These are phyloP conservation scores for Capromys pilorides DNA, from an alignment of 2,797 vertebrate species.

Conservation along the genomic window DNA sequence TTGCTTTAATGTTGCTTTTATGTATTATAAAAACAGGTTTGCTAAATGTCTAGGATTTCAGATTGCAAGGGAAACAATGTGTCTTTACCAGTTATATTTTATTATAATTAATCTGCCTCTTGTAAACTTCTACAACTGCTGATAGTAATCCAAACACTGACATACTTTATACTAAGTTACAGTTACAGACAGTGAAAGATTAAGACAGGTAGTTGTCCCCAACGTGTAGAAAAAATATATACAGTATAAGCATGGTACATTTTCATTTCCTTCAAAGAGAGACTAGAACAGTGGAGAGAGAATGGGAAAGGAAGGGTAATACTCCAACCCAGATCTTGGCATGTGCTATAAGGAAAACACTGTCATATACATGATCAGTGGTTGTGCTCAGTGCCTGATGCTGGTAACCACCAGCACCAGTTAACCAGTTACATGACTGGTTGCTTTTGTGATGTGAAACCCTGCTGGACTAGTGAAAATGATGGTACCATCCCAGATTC, in stretches of 20 bases:
- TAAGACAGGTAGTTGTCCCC: slow-evolving; percentile 17
- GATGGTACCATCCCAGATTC: not conserved
- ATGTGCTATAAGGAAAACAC: not conserved
- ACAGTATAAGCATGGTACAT: not conserved
- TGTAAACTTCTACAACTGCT: slow-evolving; percentile 10
- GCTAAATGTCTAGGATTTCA: slow-evolving; percentile 45
- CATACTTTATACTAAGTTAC: slow-evolving; percentile 14
- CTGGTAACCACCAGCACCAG: not conserved
- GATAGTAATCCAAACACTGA: not conserved
- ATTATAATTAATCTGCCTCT: slow-evolving; percentile 18
- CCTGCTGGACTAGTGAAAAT: slow-evolving; percentile 12
- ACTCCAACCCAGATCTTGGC: not conserved
- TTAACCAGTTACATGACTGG: not conserved
- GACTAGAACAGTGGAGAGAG: not conserved
- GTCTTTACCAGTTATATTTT: slow-evolving; percentile 44
- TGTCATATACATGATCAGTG: not conserved
- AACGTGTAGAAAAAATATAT: not conserved
- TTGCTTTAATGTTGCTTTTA: slow-evolving; percentile 51
- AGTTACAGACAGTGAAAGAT: not conserved
- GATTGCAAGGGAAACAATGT: slow-evolving; percentile 37
- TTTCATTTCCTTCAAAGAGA: slow-evolving; percentile 45
- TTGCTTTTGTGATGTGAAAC: not conserved
- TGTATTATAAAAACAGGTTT: slow-evolving; percentile 40
- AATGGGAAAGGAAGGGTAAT: not conserved
- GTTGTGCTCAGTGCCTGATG: slow-evolving; percentile 21